Evolutionary conservation across 2,888 invertebrate species (phyloP).

Genomic region (Drosophila pegasa): DNA sequence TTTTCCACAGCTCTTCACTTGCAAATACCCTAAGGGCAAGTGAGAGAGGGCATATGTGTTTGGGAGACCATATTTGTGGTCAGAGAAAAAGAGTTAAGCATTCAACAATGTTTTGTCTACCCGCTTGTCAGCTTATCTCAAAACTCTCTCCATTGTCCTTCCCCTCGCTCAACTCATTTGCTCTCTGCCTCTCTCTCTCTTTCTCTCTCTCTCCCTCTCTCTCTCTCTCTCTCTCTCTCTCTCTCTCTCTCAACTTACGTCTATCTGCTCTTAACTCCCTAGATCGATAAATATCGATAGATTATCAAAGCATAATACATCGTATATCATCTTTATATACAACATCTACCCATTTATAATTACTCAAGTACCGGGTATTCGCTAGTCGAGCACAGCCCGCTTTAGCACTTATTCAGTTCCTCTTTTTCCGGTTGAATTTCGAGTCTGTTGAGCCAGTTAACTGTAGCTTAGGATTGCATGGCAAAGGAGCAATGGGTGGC

Average conservation of each 20-base stretch:
- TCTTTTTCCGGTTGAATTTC: slow-evolving; percentile 12
- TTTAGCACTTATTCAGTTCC: not conserved
- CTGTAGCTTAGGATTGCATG: slow-evolving; percentile 12
- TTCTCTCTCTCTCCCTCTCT: too few relatives aligned
- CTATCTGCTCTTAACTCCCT: too few relatives aligned
- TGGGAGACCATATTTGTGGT: not conserved
- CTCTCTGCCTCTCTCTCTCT: too few relatives aligned
- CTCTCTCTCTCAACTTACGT: too few relatives aligned
- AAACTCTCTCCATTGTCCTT: too few relatives aligned
- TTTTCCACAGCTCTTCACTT: slow-evolving; percentile 15
- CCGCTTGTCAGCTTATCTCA: not conserved
- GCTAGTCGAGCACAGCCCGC: not conserved
- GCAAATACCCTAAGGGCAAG: not conserved
- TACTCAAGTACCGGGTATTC: not conserved
- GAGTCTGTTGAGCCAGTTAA: slow-evolving; percentile 28
- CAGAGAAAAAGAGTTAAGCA: not conserved
- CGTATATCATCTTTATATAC: too few relatives aligned
- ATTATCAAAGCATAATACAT: too few relatives aligned
- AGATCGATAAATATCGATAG: slow-evolving; percentile 2
- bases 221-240: too few relatives aligned
- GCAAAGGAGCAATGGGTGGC: not conserved
- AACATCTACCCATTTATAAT: too few relatives aligned
- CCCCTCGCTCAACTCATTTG: too few relatives aligned
- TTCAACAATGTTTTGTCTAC: too few relatives aligned
- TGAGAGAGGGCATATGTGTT: not conserved